Base-by-base conservation (phyloP, 2,888 invertebrate genomes). In the Venusia cambrica region DNA sequence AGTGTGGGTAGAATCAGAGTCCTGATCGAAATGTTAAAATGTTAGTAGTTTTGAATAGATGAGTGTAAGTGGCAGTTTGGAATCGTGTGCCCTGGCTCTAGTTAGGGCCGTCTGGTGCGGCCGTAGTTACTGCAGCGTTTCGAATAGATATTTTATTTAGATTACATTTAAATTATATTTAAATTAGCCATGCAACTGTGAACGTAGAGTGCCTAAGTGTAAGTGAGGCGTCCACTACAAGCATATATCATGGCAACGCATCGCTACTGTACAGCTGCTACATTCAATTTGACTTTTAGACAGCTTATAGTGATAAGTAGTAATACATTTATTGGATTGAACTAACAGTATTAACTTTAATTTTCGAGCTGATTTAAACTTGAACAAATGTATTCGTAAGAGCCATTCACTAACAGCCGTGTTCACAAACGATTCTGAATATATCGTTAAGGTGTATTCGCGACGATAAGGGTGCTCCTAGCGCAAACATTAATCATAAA, bases 111-210 rank as follows among this genome's bases (percentile, higher is more conserved):
- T 40, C 6, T 26, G 5, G n/a, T 18, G 26, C 13, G 19, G 18
- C 16, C 37, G 24, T 25, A 25, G 12, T 58, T 55, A 54, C 52
- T 36, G 53, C 52, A 48, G 32, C 47, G 14, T 32, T 35, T 32
- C 19, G 45, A 54, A 61, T 48, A 48, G 17, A 29, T 58, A 45
- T 34, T 45, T 54, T n/a, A n/a, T n/a, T 49, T 44, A 47, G 43
- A 47, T 30, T 42, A 39, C 1, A 2, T n/a, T 38, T 41, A 51
- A n/a, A 46, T 51, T 48, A 40, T 50, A 20, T 45, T 16, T 50
- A 57, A 55, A 46, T 55, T 58, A 53, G 59, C 57, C 55, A 62
- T 59, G 53, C 52, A 57, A 56, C 58, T 47, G 51, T 57, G 42
- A 38, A 41, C 24, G 30, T 19, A 21, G 27, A 27, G 17, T 29